Percentiles rank a stretch among this genome's conserved stretches.
Evolutionary conservation across 2,888 invertebrate genomes (phyloP).

Genomic region (Diarsia rubi): DNA sequence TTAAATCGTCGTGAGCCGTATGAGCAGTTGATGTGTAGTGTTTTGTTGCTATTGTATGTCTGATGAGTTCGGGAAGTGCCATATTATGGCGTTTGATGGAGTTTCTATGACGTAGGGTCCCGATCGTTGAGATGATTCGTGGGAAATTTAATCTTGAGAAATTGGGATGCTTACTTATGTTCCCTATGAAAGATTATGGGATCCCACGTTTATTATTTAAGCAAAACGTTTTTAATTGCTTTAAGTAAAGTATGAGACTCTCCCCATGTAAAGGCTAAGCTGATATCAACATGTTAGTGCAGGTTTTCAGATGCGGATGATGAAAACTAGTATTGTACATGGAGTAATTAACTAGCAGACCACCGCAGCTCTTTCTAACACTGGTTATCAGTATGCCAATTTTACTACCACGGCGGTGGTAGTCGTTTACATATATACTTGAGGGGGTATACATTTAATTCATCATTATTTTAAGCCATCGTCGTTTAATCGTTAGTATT

Average conservation of each 20-base stretch:
- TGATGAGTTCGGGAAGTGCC: constrained; percentile 38
- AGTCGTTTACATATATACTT: not conserved
- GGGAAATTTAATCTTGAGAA: too few relatives aligned
- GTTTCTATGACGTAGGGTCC: not conserved
- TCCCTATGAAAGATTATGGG: not conserved
- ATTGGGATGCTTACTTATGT: not conserved
- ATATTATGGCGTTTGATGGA: not conserved
- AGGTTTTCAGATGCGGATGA: not conserved
- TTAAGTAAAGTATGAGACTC: not conserved
- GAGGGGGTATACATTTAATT: not conserved
- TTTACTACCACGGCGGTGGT: not conserved
- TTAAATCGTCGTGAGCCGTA: constrained; percentile 53
- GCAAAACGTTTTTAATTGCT: not conserved
- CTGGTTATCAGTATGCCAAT: not conserved
- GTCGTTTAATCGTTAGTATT: not conserved
- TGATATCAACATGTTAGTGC: not conserved
- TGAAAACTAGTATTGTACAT: not conserved
- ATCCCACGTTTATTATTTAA: not conserved
- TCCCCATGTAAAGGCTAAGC: not conserved
- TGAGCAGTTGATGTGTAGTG: constrained; percentile 50
- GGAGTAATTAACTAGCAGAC: too few relatives aligned
- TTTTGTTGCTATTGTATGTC: constrained; percentile 30
- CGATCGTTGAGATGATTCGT: not conserved
- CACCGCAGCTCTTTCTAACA: not conserved
- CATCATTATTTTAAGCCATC: not conserved